Conservation (phyloP, 2,797 vertebrate species). For the Monodelphis domestica region DNA sequence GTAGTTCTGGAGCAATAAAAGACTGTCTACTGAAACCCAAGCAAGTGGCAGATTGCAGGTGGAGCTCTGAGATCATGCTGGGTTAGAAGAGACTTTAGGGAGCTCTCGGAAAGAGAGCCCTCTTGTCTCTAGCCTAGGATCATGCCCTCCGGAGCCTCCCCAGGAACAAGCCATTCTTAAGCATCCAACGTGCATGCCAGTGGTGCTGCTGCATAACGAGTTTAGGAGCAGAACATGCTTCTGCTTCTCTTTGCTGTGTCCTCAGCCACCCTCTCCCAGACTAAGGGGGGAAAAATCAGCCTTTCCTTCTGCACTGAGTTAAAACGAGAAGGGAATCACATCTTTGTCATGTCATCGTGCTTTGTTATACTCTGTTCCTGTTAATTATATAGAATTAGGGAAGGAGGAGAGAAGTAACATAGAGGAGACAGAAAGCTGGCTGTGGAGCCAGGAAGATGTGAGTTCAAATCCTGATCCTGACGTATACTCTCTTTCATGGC, state of each 20-base stretch:
- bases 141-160: constrained; percentile 45
- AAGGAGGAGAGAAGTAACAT: constrained; percentile 69
- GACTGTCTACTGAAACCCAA: not conserved
- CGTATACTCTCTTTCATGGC: not conserved
- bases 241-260: constrained; percentile 76
- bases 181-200: too few species aligned
- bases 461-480: not conserved
- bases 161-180: constrained; percentile 61
- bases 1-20: not conserved
- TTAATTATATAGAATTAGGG: constrained; percentile 83
- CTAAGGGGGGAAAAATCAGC: constrained; percentile 81
- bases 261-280: constrained; percentile 78
- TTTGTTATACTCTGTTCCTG: constrained; percentile 77
- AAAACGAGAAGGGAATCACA: constrained; percentile 72
- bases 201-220: constrained; percentile 80
- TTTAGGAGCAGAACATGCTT: constrained; percentile 81
- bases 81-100: not conserved
- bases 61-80: not conserved
- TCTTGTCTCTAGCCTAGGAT: not conserved
- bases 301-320: constrained; percentile 72
- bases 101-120: constrained; percentile 26
- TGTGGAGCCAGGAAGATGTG: not conserved
- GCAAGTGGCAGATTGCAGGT: not conserved
- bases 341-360: constrained; percentile 70
- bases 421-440: not conserved